Base-by-base conservation (phyloP, 2,797 vertebrate genomes). In the Triplophysa bombifrons region DNA sequence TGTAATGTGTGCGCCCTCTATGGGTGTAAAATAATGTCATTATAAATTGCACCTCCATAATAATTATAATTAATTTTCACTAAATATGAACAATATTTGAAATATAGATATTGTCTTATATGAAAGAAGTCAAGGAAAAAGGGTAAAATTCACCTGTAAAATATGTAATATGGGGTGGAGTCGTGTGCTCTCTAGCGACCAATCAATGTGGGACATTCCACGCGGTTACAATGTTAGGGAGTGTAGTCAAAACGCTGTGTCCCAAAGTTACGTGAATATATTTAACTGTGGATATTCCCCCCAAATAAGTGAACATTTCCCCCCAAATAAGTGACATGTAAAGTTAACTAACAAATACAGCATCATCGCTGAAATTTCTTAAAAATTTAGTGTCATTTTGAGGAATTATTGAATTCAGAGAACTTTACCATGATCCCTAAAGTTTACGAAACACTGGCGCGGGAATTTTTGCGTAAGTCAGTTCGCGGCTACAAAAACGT, bases 401-500 rank as follows among this genome's bases (percentile, higher is more conserved):
- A 22, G 0, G 27, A 38, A 16, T 20, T 16, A 48, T 16, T 41
- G 9, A 2, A 48, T 48, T 48, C 13, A 14, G 0, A 17, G 3
- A 13, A 27, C 69, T 80, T 80, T 34, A 10, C 0, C 61, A 34
- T 14, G 61, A 64, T 11, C 61, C 30, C 30, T 64, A n/a, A 14
- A 4, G 38, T 34, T n/a, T 34, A 38, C 17, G 3, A 0, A 44
- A 34, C 56, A 7, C 38, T 88, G 87, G 90, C 92, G 93, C 92
- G 92, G 84, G 86, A 82, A 86, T 86, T 83, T 87, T 50, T 14
- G 68, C 61, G 17, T 4, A 10, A 2, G 16, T 11, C 1, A 7
- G 10, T 38, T 63, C 50, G 22, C 58, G 13, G 20, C 13, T 19
- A 20, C 3, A 48, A 53, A 27, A 72, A 55, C 20, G n/a, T 10